Percentiles rank a stretch among this genome's conserved stretches.
phyloP scores from a whole-genome alignment of 2,888 invertebrate species.

The Mamestra brassicae region DNA sequence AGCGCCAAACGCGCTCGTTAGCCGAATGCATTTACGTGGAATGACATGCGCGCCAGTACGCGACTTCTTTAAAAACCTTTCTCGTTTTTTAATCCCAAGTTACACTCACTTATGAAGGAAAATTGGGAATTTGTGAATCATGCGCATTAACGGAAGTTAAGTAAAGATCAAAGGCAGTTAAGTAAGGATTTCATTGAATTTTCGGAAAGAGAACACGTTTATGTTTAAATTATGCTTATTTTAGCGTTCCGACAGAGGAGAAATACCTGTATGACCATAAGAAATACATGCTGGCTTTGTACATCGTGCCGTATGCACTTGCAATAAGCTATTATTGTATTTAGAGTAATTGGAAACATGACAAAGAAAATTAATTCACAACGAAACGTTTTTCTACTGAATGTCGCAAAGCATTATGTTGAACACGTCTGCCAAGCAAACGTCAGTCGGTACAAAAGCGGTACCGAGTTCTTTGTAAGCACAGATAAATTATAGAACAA shows the following conservation, averaged over 20 bases:
- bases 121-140: constrained; percentile 54
- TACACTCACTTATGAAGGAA: constrained; percentile 50
- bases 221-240: constrained; percentile 51
- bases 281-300: constrained; percentile 15
- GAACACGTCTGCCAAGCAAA: constrained; percentile 16
- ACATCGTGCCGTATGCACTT: not conserved
- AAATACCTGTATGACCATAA: not conserved
- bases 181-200: constrained; percentile 59
- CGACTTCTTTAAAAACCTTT: constrained; percentile 40
- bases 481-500: constrained; percentile 64
- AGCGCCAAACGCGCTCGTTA: constrained; percentile 70
- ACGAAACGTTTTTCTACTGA: constrained; percentile 22
- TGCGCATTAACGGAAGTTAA: constrained; percentile 52
- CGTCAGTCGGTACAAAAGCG: constrained; percentile 12
- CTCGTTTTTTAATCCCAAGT: constrained; percentile 61
- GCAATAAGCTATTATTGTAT: constrained; percentile 9
- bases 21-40: constrained; percentile 71
- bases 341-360: constrained; percentile 4
- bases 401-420: constrained; percentile 25
- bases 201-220: constrained; percentile 36
- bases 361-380: constrained; percentile 38
- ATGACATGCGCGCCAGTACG: constrained; percentile 65
- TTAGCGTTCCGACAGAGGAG: constrained; percentile 15
- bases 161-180: constrained; percentile 51
- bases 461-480: constrained; percentile 37